phyloP scores from a whole-genome alignment of 2,113 vertebrate species.

The Semnornis frantzii region DNA sequence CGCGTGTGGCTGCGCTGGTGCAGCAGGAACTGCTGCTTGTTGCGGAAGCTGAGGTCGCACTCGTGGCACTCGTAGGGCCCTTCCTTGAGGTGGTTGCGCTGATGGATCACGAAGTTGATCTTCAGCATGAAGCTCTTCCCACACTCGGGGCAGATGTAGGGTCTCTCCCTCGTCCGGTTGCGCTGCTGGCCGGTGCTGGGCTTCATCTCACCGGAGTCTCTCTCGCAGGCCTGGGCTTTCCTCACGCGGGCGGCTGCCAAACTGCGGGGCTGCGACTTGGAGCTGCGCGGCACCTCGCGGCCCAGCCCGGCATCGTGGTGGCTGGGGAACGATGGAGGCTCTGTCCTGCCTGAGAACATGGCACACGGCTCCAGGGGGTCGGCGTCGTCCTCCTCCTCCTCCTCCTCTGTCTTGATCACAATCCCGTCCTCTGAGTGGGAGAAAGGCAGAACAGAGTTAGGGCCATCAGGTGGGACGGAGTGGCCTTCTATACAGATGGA shows the following conservation, averaged over 20 bases:
- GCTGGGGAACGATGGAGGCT: neutral
- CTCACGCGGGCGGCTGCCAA: neutral
- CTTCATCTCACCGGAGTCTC: conserved; percentile 44
- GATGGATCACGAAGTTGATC: conserved; percentile 83
- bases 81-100: conserved; percentile 82
- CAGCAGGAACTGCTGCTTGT: conserved; percentile 82
- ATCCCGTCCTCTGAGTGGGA: conserved; percentile 39
- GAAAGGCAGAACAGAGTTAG: fast-evolving
- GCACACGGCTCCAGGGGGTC: conserved; percentile 62
- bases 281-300: conserved; percentile 48
- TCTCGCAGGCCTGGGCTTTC: conserved; percentile 27
- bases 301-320: conserved; percentile 51
- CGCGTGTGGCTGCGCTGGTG: conserved; percentile 81
- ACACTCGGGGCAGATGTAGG: conserved; percentile 80
- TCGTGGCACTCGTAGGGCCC: conserved; percentile 79
- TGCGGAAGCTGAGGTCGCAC: conserved; percentile 80
- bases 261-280: conserved; percentile 12
- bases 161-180: conserved; percentile 76
- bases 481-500: fast-evolving
- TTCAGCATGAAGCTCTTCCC: conserved; percentile 82
- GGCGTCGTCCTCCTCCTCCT: conserved; percentile 55
- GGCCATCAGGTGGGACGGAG: fast-evolving
- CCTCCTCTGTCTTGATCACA: conserved; percentile 69
- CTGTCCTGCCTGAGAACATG: conserved; percentile 61
- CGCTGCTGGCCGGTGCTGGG: conserved; percentile 64